These are phyloP conservation scores for Suillia variegata DNA, from an alignment of 2,888 invertebrate species.

Conservation along the genomic window DNA sequence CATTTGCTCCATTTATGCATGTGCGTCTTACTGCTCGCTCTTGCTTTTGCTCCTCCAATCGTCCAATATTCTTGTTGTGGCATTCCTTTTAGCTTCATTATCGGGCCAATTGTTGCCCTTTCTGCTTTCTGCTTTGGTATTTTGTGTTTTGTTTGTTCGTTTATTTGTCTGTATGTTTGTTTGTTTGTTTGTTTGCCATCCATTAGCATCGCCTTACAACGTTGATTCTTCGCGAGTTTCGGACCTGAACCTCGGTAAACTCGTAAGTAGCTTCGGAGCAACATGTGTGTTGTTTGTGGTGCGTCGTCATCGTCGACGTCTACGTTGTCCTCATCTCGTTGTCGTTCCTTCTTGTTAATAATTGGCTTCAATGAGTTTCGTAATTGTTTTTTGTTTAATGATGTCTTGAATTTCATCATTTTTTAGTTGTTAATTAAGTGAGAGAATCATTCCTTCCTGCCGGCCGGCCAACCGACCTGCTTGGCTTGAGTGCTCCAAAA, in stretches of 20 bases:
- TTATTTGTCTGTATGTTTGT: neutral
- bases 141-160: too few species aligned
- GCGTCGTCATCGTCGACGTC: neutral
- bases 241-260: neutral
- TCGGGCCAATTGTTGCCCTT: constrained; percentile 33
- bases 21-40: neutral
- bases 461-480: too few species aligned
- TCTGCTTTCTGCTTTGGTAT: constrained; percentile 24
- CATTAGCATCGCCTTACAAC: constrained; percentile 8
- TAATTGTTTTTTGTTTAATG: constrained; percentile 45
- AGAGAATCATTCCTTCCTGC: neutral
- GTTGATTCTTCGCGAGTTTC: neutral
- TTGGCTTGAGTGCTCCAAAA: neutral
- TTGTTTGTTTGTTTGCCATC: neutral
- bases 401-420: constrained; percentile 3
- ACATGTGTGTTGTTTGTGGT: neutral
- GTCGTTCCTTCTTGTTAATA: constrained; percentile 44
- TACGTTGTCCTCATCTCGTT: neutral
- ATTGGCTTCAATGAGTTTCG: constrained; percentile 58
- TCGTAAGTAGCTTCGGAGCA: neutral
- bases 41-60: too few species aligned
- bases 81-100: constrained; percentile 33
- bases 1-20: neutral
- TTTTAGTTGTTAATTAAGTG: constrained; percentile 3
- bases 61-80: constrained; percentile 8